phyloP scores from a whole-genome alignment of 2,888 invertebrate genomes.

The Agriopis leucophaearia region DNA sequence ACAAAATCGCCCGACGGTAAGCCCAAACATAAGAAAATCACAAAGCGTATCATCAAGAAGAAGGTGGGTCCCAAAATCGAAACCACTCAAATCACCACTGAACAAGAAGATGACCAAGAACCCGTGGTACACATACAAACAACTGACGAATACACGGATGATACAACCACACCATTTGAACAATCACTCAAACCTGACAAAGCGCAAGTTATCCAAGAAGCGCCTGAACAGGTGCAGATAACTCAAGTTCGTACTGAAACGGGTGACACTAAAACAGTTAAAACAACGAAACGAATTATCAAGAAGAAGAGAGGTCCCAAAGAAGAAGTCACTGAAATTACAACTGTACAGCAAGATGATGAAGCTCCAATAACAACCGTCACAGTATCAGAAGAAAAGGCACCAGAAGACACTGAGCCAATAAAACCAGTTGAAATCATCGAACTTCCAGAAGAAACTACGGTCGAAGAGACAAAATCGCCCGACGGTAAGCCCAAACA shows the following conservation, averaged over 20 bases:
- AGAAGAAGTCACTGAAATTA: not conserved
- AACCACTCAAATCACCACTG: slow-evolving; percentile 66
- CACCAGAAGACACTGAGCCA: not conserved
- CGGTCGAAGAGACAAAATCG: not conserved
- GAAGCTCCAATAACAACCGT: not conserved
- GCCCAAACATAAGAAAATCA: not conserved
- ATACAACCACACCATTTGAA: not conserved
- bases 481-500: slow-evolving; percentile 17
- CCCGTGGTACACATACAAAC: not conserved
- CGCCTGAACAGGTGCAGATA: not conserved
- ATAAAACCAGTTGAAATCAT: not conserved
- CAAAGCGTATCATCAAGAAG: not conserved
- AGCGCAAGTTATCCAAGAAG: not conserved
- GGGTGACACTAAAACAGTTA: not conserved
- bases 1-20: not conserved
- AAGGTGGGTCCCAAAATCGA: slow-evolving; percentile 35
- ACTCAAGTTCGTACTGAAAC: not conserved
- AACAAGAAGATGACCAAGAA: slow-evolving; percentile 39
- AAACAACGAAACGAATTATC: not conserved
- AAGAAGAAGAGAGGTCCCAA: not conserved
- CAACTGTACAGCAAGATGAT: not conserved
- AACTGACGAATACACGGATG: slow-evolving; percentile 1
- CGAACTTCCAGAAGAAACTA: not conserved
- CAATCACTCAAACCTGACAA: not conserved
- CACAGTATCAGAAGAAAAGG: not conserved